phyloP scores from a whole-genome alignment of 2,797 vertebrate species.

The Tokudaia tokunoshimensis region DNA sequence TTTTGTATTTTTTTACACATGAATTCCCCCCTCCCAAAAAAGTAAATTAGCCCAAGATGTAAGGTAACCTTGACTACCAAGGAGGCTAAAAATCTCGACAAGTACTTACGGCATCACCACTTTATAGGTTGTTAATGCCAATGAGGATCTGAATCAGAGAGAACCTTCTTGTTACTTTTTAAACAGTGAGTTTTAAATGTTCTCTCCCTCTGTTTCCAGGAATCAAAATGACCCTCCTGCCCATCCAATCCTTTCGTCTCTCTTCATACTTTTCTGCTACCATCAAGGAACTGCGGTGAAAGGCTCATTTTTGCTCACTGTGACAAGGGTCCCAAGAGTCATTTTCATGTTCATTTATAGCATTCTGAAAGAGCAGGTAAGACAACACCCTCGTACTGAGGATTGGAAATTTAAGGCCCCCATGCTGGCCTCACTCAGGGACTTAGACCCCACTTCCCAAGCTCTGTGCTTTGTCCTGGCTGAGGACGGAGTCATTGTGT shows the following conservation, averaged over 20 bases:
- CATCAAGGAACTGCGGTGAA: constrained; percentile 90
- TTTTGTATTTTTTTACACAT: background rate
- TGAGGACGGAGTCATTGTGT: background rate
- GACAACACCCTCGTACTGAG: background rate
- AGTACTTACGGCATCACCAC: background rate
- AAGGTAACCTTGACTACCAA: background rate
- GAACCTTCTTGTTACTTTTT: background rate
- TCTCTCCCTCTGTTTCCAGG: constrained; percentile 85
- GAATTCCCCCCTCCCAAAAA: background rate
- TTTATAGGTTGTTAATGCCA: background rate
- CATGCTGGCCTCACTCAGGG: background rate
- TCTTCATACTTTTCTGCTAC: constrained; percentile 89
- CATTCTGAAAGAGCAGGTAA: constrained; percentile 88
- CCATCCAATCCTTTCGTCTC: constrained; percentile 87
- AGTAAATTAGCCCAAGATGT: background rate
- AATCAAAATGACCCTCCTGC: constrained; percentile 86
- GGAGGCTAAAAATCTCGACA: background rate
- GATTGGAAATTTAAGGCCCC: background rate
- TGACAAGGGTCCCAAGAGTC: constrained; percentile 88
- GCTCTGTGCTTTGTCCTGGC: background rate
- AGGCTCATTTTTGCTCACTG: constrained; percentile 88
- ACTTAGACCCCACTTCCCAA: background rate
- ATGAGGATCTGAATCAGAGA: constrained; percentile 2
- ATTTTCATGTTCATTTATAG: constrained; percentile 82
- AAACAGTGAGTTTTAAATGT: constrained; percentile 49